Base-by-base conservation (phyloP, 2,113 vertebrate genomes). In the Ophiodon elongatus region DNA sequence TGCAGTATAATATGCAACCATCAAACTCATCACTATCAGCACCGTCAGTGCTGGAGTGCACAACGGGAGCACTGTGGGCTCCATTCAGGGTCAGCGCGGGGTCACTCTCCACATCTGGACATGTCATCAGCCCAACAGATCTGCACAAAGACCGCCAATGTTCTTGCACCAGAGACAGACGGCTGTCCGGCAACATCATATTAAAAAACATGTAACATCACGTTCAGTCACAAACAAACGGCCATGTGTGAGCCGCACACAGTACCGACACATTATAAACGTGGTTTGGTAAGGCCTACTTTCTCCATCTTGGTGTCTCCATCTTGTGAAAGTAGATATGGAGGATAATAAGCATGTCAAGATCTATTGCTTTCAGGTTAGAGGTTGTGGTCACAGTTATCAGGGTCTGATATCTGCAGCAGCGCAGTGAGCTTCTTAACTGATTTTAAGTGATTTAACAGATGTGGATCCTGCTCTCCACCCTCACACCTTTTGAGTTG, bases 71-170 rank as follows among this genome's bases (percentile, higher is more conserved):
- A 72, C 50, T 39, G 71, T 81, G 66, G 77, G 84, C 80, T 87
- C 47, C 31, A 41, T 56, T 25, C 1, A 10, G 62, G 93, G 92
- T 94, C 92, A 90, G 33, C 25, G n/a, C 65, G 9, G 54, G 93
- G 93, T 94, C 87, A 85, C 25, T 25, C 47, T 72, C 10, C 88
- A 93, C 95, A 96, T 96, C 95, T 96, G 95, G 92, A 91, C 87
- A 88, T 93, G 85, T 85, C 92, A 94, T 95, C 90, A 94, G 50
- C 62, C 68, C 56, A 57, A 33, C 11, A 37, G 85, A 90, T 85
- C 59, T 81, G 69, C 90, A 91, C 79, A 91, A 88, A 85, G 79
- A 78, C 83, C 60, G 74, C 37, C 83, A 80, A 47, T 62, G 80
- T 88, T 66, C 77, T 45, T 70, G 57, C 19, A 50, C 13, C 47